phyloP scores from a whole-genome alignment of 2,113 vertebrate genomes.

The Lynx canadensis region DNA sequence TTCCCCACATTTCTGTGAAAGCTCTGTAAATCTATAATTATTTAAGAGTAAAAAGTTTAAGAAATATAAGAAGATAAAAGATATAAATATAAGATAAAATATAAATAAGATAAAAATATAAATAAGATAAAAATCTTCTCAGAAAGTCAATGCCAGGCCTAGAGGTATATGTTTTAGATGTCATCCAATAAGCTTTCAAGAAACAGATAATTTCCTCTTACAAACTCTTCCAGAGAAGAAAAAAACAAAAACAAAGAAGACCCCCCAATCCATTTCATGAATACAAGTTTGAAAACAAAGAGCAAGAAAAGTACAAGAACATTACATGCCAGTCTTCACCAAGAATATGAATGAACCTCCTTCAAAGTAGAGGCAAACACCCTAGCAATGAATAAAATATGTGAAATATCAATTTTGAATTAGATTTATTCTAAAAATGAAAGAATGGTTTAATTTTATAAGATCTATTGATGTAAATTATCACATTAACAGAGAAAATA shows the following conservation, averaged over 20 bases:
- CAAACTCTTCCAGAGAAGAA: neutral
- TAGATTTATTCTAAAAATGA: slow-evolving; percentile 18
- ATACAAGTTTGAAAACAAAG: neutral
- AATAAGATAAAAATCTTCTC: neutral
- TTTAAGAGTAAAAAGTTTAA: slow-evolving; percentile 4
- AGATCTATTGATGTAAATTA: neutral
- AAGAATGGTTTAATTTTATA: neutral
- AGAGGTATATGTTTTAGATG: neutral
- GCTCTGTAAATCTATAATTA: neutral
- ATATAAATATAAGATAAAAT: neutral
- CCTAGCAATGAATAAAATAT: neutral
- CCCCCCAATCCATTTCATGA: neutral
- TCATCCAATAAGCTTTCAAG: neutral
- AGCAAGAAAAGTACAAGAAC: neutral
- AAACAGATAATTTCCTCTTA: neutral
- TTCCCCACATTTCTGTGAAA: neutral
- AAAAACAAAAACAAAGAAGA: neutral
- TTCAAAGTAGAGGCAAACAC: neutral
- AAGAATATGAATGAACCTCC: neutral
- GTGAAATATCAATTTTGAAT: slow-evolving; percentile 18
- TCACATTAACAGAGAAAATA: neutral
- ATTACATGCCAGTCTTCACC: neutral
- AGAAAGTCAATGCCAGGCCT: neutral
- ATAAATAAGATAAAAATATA: no score
- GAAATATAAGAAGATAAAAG: neutral